Base-by-base conservation (phyloP, 2,113 vertebrate genomes). In the Grallaria varia region DNA sequence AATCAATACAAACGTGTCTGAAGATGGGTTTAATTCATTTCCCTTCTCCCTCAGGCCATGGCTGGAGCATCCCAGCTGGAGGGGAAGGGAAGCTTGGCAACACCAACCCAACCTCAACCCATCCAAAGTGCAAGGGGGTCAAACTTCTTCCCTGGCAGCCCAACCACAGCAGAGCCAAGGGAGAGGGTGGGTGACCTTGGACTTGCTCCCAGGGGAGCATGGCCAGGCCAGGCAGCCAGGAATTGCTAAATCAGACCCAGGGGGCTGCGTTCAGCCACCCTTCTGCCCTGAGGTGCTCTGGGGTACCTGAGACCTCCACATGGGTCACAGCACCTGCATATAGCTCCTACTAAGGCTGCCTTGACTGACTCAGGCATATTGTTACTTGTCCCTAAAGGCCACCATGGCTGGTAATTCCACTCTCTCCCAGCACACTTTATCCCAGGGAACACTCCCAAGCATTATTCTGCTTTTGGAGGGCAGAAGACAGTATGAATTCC, bases 1-100 rank as follows among this genome's bases (percentile, higher is more conserved):
- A 97, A 98, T 98, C 98, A 96, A 98, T 98, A 97, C 97, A 96
- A 96, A 97, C 95, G 83, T 96, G 94, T 98, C 98, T 97, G 97
- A 97, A 97, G 97, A 98, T 97, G 96, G 96, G 91, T 97, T 98
- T 97, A 96, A 97, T 93, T 98, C 98, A 97, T 98, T 98, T 98
- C 96, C 98, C 97, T 92, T 95, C 93, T 93, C 93, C 91, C 39
- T 93, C 2, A 9, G 96, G 95, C 93, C 79, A 62, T 1, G 73
- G 87, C 44, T 81, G 64, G 95, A 96, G 88, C 64, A 94, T 87
- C 90, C 66, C 20, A 33, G 63, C 73, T 13, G 2, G 35, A 73
- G 72, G 64, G 78, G 75, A 81, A 93, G 27, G 12, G 23, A 87
- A 58, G 69, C 30, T 88, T 8, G 1, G 84, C 37, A 74, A 79